These are phyloP conservation scores for Kryptolebias marmoratus DNA, from an alignment of 2,113 vertebrate species.

Conservation along the genomic window DNA sequence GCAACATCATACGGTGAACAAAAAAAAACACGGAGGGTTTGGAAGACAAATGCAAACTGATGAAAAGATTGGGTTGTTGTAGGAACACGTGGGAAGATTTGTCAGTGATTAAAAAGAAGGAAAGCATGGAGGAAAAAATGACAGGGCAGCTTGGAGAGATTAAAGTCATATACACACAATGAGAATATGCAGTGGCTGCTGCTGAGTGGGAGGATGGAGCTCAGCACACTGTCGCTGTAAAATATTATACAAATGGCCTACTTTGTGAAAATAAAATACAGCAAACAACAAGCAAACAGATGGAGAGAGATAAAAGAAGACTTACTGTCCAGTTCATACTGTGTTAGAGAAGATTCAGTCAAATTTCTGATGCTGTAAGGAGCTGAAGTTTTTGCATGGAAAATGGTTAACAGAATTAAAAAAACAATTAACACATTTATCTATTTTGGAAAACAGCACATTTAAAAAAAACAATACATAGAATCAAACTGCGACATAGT, in stretches of 20 bases:
- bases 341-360: conserved; percentile 92
- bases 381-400: conserved; percentile 75
- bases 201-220: conserved; percentile 45
- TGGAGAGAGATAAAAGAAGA: conserved; percentile 50
- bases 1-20: conserved; percentile 41
- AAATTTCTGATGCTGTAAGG: conserved; percentile 90
- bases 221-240: conserved; percentile 16
- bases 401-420: conserved; percentile 1
- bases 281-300: conserved; percentile 32
- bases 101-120: conserved; percentile 54
- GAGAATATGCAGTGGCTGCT: conserved; percentile 23
- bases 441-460: neutral
- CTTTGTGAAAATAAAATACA: conserved; percentile 31
- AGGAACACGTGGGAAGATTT: conserved; percentile 50
- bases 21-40: conserved; percentile 16
- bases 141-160: conserved; percentile 50
- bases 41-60: conserved; percentile 44
- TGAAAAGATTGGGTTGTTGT: conserved; percentile 51
- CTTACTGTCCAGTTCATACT: conserved; percentile 98
- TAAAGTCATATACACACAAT: conserved; percentile 46
- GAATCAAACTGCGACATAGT: neutral
- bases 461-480: neutral
- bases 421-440: neutral
- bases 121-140: conserved; percentile 47
- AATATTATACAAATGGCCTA: conserved; percentile 32